phyloP scores from a whole-genome alignment of 2,797 vertebrate genomes.

The Eulemur albifrons region DNA sequence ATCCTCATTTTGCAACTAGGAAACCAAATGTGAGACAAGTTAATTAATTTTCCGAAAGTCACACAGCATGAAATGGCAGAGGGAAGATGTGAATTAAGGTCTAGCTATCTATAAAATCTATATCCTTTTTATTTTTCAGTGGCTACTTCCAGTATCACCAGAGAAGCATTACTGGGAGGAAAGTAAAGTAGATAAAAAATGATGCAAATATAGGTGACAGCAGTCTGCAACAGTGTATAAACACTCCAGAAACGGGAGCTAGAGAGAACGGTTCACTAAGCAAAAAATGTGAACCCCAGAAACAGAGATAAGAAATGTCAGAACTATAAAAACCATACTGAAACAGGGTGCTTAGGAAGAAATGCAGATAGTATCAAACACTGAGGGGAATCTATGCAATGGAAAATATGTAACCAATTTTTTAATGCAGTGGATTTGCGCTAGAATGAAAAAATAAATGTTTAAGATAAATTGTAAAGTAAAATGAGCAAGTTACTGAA shows the following conservation, averaged over 20 bases:
- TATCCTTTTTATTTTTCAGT: not conserved
- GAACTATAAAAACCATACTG: not conserved
- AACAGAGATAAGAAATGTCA: not conserved
- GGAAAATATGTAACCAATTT: not conserved
- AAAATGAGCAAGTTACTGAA: conserved; percentile 20
- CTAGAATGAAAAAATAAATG: not conserved
- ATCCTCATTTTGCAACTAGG: not conserved
- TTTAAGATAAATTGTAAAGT: not conserved
- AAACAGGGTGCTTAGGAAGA: not conserved
- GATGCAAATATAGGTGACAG: too few relatives aligned
- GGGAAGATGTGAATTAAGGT: not conserved
- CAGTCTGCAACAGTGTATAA: not conserved
- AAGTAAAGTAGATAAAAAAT: not conserved
- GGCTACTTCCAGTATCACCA: not conserved
- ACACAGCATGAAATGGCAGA: not conserved
- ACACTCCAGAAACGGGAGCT: too few relatives aligned
- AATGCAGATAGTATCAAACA: not conserved
- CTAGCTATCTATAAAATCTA: not conserved
- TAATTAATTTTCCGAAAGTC: not conserved
- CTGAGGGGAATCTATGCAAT: not conserved
- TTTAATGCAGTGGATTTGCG: not conserved
- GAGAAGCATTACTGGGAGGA: not conserved
- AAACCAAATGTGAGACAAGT: not conserved
- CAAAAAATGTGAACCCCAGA: not conserved
- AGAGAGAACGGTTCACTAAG: not conserved